Conservation (phyloP, 2,797 vertebrate genomes). For the Pitangus sulphuratus region DNA sequence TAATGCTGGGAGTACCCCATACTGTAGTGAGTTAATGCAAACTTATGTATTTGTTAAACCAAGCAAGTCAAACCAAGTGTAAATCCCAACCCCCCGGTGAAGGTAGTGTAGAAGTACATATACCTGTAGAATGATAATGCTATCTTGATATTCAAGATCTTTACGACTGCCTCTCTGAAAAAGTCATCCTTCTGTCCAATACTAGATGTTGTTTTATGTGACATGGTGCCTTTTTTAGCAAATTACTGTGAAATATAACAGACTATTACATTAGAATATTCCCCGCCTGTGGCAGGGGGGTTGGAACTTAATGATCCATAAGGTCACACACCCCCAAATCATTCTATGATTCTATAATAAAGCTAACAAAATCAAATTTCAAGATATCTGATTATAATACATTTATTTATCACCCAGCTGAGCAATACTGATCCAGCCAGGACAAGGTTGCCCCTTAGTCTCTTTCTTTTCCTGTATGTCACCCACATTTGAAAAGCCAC, state of each 20-base stretch:
- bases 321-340: rapidly evolving
- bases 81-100: neutral
- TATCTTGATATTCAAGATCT: neutral
- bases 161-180: neutral
- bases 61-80: neutral
- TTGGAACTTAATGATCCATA: neutral
- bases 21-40: neutral
- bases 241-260: neutral
- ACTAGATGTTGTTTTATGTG: neutral
- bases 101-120: neutral
- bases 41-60: neutral
- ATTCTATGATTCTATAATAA: neutral
- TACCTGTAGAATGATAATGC: neutral
- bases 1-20: neutral
- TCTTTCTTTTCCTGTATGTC: neutral
- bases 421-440: neutral
- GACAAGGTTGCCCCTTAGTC: neutral
- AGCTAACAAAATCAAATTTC: neutral
- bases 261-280: neutral
- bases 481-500: neutral
- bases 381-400: neutral
- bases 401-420: neutral
- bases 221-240: neutral
- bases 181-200: neutral
- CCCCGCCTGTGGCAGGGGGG: rapidly evolving